phyloP scores from a whole-genome alignment of 2,797 vertebrate genomes.

The Dromococcyx pavoninus region DNA sequence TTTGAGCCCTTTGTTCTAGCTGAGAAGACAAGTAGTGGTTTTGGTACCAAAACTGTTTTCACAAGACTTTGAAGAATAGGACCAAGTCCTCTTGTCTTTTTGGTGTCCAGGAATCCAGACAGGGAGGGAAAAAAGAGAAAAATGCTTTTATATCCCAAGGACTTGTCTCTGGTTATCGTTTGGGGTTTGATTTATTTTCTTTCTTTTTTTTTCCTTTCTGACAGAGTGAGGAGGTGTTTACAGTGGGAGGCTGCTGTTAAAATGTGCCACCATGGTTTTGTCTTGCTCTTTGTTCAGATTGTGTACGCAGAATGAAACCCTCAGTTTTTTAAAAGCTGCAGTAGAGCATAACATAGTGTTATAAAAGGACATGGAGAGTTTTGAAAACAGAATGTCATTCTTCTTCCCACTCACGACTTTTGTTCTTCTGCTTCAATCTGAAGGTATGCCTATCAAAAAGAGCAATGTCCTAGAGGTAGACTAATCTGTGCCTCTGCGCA shows the following conservation, averaged over 20 bases:
- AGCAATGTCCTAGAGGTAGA: conserved; percentile 7
- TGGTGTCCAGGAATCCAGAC: background rate
- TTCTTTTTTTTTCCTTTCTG: background rate
- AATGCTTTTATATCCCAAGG: background rate
- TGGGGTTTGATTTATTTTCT: background rate
- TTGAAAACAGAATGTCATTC: background rate
- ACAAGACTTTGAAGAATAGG: background rate
- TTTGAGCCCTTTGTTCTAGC: background rate
- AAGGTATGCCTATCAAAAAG: conserved; percentile 13
- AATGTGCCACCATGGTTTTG: background rate
- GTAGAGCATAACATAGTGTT: background rate
- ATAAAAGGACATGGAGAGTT: background rate
- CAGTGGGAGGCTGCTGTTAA: background rate
- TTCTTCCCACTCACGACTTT: background rate
- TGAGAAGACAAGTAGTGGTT: background rate
- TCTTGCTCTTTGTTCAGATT: conserved; percentile 31
- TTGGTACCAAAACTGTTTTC: background rate
- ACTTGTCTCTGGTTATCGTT: background rate
- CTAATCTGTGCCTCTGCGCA: background rate
- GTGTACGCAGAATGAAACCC: background rate
- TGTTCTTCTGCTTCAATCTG: background rate
- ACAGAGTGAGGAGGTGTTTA: background rate
- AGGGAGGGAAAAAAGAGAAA: background rate
- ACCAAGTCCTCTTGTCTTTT: background rate
- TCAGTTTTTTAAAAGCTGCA: background rate